Percentiles rank a stretch among this genome's conserved stretches.
These are phyloP conservation scores for Gymnothorax javanicus DNA, from an alignment of 2,797 vertebrate genomes.

Conservation along the genomic window DNA sequence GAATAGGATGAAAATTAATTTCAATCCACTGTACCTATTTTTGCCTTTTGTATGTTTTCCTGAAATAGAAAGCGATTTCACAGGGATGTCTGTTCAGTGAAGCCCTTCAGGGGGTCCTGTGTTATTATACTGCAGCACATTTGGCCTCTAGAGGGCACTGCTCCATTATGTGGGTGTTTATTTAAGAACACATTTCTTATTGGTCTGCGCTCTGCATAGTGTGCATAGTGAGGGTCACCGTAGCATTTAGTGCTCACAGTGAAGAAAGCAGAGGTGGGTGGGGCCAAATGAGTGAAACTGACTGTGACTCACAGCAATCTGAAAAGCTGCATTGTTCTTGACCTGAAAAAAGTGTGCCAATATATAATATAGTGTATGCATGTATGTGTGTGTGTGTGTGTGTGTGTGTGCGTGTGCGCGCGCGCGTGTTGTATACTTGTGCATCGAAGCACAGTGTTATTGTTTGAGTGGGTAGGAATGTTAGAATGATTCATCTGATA, in stretches of 20 bases:
- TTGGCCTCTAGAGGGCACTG: not conserved
- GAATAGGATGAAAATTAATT: not conserved
- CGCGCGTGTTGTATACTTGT: too few species aligned
- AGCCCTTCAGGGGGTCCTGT: conserved; percentile 9
- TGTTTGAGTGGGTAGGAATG: not conserved
- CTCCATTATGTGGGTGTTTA: not conserved
- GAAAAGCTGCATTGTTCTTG: not conserved
- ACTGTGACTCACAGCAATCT: too few species aligned
- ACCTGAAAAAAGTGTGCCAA: not conserved
- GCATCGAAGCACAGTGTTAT: not conserved
- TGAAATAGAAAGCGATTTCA: not conserved
- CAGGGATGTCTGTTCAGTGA: conserved; percentile 2
- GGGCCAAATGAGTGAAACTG: too few species aligned
- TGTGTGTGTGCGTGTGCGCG: too few species aligned
- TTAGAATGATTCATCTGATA: not conserved
- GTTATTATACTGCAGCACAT: not conserved
- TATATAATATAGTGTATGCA: not conserved
- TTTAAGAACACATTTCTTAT: not conserved
- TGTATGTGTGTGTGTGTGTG: too few species aligned
- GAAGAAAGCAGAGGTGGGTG: too few species aligned
- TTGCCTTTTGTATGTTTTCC: not conserved
- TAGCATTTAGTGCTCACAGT: too few species aligned
- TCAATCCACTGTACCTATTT: not conserved
- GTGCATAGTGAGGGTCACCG: too few species aligned
- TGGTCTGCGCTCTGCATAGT: not conserved